Evolutionary conservation across 2,113 vertebrate genomes (phyloP).

Genomic region (Stegastes partitus): DNA sequence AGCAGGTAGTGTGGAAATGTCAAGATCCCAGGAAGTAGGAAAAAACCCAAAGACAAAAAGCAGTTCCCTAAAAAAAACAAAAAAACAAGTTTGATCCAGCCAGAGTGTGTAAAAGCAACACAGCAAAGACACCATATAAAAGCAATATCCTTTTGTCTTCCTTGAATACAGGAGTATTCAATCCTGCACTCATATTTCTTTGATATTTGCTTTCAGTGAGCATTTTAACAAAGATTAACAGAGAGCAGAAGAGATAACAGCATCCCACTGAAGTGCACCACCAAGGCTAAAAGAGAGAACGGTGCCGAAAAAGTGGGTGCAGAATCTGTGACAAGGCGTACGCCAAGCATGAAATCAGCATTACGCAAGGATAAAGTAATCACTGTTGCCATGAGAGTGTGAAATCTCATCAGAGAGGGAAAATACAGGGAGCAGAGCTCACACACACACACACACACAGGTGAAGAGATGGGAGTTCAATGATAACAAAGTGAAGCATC

Average conservation of each 20-base stretch:
- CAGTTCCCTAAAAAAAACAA: background rate
- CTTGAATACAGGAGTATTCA: slow-evolving; percentile 5
- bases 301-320: slow-evolving; percentile 28
- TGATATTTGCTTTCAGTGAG: slow-evolving; percentile 15
- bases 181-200: slow-evolving; percentile 26
- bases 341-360: slow-evolving; percentile 55
- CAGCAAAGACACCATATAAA: too few relatives aligned
- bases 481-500: background rate
- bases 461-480: slow-evolving; percentile 23
- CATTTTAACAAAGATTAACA: slow-evolving; percentile 60
- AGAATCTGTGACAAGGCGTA: slow-evolving; percentile 38
- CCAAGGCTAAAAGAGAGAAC: background rate
- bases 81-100: background rate
- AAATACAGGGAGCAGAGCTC: background rate
- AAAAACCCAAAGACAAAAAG: too few relatives aligned
- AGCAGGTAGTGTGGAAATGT: background rate
- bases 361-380: slow-evolving; percentile 51
- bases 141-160: slow-evolving; percentile 30
- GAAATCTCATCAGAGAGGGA: slow-evolving; percentile 53
- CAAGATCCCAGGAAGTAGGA: background rate
- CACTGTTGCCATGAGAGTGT: slow-evolving; percentile 27
- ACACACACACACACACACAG: slow-evolving; percentile 10
- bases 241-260: slow-evolving; percentile 34
- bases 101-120: slow-evolving; percentile 19
- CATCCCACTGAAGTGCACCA: slow-evolving; percentile 2